Evolutionary conservation across 2,797 vertebrate species (phyloP).

Genomic region (Helostoma temminkii): DNA sequence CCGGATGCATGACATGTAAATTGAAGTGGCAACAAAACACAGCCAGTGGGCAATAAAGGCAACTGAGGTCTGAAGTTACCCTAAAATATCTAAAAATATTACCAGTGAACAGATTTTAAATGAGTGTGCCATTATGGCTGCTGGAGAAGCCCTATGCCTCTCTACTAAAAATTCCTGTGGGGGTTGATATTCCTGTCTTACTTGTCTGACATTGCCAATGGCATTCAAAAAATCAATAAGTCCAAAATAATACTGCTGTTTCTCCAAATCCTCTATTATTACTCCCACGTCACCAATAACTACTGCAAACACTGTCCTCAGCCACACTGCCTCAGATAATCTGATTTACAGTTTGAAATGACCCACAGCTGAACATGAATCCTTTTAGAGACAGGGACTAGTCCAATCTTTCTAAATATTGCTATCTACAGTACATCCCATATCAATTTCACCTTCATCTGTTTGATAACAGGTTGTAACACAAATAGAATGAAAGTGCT

Average conservation of each 20-base stretch:
- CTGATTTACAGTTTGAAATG: constrained; percentile 39
- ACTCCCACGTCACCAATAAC: constrained; percentile 65
- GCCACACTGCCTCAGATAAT: constrained; percentile 28
- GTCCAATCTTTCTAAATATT: constrained; percentile 40
- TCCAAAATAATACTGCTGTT: constrained; percentile 73
- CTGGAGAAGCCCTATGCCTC: constrained; percentile 49
- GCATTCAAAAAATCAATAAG: constrained; percentile 66
- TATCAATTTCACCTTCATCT: constrained; percentile 32
- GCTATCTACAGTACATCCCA: constrained; percentile 52
- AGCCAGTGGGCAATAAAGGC: constrained; percentile 61
- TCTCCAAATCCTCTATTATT: constrained; percentile 66
- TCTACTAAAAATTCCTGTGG: constrained; percentile 32
- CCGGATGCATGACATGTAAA: constrained; percentile 79
- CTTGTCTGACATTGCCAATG: constrained; percentile 59
- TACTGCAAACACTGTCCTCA: constrained; percentile 55
- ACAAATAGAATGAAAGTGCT: constrained; percentile 34
- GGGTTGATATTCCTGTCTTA: constrained; percentile 54
- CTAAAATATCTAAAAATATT: constrained; percentile 63
- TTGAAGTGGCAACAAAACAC: constrained; percentile 74
- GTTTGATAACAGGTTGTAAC: constrained; percentile 41
- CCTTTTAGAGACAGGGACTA: constrained; percentile 18
- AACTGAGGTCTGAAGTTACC: constrained; percentile 59
- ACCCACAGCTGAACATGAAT: constrained; percentile 29
- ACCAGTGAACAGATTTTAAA: constrained; percentile 45
- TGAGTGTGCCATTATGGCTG: constrained; percentile 42